These are phyloP conservation scores for Mesoclemmys tuberculata DNA, from an alignment of 2,113 vertebrate species.

Conservation along the genomic window DNA sequence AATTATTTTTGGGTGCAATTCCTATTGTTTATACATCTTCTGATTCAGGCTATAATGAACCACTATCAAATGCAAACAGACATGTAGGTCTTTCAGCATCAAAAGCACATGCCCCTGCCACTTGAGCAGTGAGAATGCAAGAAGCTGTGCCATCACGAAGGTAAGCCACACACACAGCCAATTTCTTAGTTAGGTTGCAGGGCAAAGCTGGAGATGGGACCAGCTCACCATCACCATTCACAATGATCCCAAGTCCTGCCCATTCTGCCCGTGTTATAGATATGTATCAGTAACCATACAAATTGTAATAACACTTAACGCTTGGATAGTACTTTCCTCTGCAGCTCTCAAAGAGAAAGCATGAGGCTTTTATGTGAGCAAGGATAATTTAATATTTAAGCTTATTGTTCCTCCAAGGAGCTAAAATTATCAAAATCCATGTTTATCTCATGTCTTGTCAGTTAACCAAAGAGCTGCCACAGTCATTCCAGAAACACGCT, in stretches of 20 bases:
- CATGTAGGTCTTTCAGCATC: not conserved
- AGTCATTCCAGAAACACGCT: not conserved
- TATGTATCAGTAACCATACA: rapidly evolving
- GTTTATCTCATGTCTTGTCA: not conserved
- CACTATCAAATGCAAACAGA: too few relatives aligned
- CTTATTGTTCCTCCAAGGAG: not conserved
- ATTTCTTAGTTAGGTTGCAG: rapidly evolving
- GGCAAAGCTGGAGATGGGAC: not conserved
- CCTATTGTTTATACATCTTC: too few relatives aligned
- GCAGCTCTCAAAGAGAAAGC: not conserved
- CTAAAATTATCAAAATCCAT: not conserved
- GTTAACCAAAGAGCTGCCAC: not conserved
- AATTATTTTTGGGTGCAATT: not conserved
- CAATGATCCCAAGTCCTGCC: not conserved
- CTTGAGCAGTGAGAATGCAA: not conserved
- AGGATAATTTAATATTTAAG: not conserved
- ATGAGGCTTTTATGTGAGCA: not conserved
- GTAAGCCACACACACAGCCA: rapidly evolving
- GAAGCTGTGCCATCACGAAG: not conserved
- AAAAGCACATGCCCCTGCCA: not conserved
- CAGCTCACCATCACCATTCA: not conserved
- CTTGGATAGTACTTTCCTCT: not conserved
- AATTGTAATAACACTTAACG: not conserved
- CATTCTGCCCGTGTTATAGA: not conserved
- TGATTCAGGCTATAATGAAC: too few relatives aligned